Conservation (phyloP, 2,797 vertebrate species). For the Microhierax caerulescens region DNA sequence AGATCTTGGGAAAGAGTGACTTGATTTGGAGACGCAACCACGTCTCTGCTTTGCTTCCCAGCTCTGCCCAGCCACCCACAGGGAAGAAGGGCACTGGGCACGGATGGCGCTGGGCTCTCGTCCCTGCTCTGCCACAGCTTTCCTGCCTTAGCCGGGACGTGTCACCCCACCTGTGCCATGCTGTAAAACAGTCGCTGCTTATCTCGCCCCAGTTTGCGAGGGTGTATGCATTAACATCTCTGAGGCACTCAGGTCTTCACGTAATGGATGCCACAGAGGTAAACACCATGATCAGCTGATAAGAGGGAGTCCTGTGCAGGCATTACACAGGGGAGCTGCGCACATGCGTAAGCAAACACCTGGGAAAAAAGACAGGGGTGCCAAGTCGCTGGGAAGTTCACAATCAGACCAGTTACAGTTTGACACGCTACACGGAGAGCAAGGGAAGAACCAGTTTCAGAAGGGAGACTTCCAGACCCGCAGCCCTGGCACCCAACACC, state of each 20-base stretch:
- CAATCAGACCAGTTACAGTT: neutral
- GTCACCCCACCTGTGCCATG: neutral
- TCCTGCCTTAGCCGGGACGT: rapidly evolving
- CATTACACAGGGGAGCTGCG: neutral
- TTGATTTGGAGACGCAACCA: neutral
- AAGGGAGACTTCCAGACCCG: neutral
- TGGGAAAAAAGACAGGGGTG: neutral
- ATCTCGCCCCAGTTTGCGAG: rapidly evolving
- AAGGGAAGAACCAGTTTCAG: neutral
- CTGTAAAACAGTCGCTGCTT: neutral
- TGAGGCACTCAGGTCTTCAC: neutral
- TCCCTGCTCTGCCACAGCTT: rapidly evolving
- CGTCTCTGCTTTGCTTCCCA: neutral
- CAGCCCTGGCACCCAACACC: neutral
- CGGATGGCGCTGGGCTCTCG: rapidly evolving
- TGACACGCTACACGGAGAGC: neutral
- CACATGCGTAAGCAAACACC: neutral
- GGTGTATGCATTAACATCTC: neutral
- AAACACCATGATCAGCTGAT: neutral
- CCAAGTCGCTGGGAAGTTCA: neutral
- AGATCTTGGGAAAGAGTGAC: neutral
- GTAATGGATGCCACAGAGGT: neutral
- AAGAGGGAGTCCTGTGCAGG: conserved; percentile 2
- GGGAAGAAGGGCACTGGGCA: rapidly evolving
- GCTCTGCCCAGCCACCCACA: neutral